Percentiles rank a stretch among this genome's conserved stretches.
These are phyloP conservation scores for Xestobium rufovillosum DNA, from an alignment of 2,888 invertebrate genomes.

Conservation along the genomic window DNA sequence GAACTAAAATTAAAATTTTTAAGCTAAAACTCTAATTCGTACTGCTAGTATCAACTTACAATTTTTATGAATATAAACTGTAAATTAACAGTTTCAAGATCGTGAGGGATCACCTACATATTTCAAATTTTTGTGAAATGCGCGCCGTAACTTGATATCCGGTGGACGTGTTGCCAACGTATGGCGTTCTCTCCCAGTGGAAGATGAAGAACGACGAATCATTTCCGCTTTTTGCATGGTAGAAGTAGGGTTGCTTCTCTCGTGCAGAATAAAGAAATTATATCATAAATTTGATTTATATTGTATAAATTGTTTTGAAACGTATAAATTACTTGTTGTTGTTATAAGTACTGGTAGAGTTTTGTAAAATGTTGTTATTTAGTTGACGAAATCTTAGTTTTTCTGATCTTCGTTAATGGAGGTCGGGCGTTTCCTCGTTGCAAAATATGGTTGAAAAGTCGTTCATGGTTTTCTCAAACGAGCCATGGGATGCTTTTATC, in stretches of 20 bases:
- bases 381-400: neutral
- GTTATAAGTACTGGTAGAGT: neutral
- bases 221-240: constrained; percentile 32
- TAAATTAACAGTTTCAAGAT: too few relatives aligned
- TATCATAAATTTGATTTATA: too few relatives aligned
- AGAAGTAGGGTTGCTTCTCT: constrained; percentile 27
- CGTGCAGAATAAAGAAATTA: constrained; percentile 23
- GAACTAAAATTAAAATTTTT: too few relatives aligned
- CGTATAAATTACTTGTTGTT: neutral
- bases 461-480: too few relatives aligned
- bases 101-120: too few relatives aligned
- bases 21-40: too few relatives aligned
- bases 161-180: constrained; percentile 6
- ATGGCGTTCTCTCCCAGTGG: neutral
- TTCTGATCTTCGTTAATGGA: neutral
- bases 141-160: too few relatives aligned
- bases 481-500: too few relatives aligned
- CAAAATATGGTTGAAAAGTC: constrained; percentile 1
- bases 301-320: neutral
- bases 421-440: constrained; percentile 2
- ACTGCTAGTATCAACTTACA: too few relatives aligned
- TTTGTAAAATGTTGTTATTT: neutral
- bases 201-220: constrained; percentile 19
- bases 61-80: too few relatives aligned
- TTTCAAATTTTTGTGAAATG: too few relatives aligned